These are phyloP conservation scores for Zapornia atra DNA, from an alignment of 2,113 vertebrate species.

Conservation along the genomic window DNA sequence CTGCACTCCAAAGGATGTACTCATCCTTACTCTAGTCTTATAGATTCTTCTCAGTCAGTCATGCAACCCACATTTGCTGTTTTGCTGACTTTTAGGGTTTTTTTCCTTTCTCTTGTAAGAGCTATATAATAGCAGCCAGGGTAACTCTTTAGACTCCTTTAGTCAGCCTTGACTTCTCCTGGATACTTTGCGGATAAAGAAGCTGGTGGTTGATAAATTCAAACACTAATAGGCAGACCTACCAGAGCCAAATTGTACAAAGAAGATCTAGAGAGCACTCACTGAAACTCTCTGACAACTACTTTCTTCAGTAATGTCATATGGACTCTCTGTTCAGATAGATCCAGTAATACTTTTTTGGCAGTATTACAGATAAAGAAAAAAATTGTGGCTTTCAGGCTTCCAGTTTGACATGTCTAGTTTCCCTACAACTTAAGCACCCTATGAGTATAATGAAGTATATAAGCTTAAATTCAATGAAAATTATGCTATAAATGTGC, in stretches of 20 bases:
- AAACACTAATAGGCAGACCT: not conserved
- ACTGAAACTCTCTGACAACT: not conserved
- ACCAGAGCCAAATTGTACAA: not conserved
- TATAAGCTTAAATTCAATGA: not conserved
- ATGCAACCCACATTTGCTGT: not conserved
- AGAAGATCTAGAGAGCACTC: not conserved
- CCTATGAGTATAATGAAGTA: not conserved
- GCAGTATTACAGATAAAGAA: not conserved
- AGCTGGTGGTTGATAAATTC: not conserved
- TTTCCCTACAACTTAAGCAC: not conserved
- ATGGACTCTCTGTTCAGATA: not conserved
- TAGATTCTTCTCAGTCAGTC: not conserved
- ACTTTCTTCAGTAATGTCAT: not conserved
- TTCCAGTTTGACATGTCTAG: not conserved
- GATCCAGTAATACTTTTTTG: not conserved
- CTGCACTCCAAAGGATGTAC: not conserved
- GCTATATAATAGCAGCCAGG: not conserved
- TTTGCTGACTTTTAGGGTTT: not conserved
- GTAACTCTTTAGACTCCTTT: not conserved
- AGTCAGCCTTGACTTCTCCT: not conserved
- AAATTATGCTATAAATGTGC: not conserved
- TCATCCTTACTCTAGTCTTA: not conserved
- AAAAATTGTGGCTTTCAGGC: not conserved
- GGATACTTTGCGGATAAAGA: not conserved
- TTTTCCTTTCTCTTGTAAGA: not conserved